phyloP scores from a whole-genome alignment of 2,888 invertebrate genomes.

The Chrysina gloriosa region DNA sequence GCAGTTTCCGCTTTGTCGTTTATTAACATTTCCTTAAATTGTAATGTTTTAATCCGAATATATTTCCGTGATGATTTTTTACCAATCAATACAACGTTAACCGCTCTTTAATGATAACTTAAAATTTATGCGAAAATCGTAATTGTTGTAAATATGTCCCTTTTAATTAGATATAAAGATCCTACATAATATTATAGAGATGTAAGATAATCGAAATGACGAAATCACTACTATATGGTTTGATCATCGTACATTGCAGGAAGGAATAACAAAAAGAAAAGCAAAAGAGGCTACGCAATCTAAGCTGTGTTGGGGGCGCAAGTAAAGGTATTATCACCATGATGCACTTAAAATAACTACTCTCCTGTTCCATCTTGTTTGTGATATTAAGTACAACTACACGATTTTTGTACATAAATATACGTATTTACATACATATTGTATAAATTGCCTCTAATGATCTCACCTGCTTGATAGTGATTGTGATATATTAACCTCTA shows the following conservation, averaged over 20 bases:
- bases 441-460: conserved; percentile 24
- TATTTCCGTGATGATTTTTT: no score
- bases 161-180: not conserved
- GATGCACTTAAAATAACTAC: conserved; percentile 48
- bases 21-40: no score
- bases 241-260: conserved; percentile 61
- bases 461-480: not conserved
- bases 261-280: conserved; percentile 65
- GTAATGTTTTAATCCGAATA: no score
- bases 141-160: not conserved
- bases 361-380: conserved; percentile 50
- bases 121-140: not conserved
- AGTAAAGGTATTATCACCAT: conserved; percentile 66
- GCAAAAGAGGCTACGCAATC: conserved; percentile 71
- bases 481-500: conserved; percentile 31
- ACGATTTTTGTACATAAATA: conserved; percentile 13
- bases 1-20: no score
- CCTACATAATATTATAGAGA: not conserved
- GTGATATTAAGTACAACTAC: conserved; percentile 11
- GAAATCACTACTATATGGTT: conserved; percentile 40
- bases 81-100: no score
- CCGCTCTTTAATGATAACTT: no score
- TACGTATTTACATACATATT: conserved; percentile 4
- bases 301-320: conserved; percentile 72
- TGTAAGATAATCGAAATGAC: not conserved